Conservation (phyloP, 2,113 vertebrate species). For the Dermatemys mawii region DNA sequence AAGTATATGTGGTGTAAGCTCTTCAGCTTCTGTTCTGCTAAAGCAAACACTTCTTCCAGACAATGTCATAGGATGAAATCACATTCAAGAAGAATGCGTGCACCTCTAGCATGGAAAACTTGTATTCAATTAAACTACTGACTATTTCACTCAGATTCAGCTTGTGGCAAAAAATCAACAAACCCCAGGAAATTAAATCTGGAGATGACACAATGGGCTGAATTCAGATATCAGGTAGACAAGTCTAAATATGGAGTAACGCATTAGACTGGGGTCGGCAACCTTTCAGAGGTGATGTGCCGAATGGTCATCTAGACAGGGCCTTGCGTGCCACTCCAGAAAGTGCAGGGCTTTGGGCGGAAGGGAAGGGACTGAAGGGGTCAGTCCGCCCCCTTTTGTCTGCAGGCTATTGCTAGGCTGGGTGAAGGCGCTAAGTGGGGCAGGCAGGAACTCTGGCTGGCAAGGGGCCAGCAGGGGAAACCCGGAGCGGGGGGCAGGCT, state of each 20-base stretch:
- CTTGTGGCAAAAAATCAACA: background rate
- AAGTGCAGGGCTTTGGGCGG: no score
- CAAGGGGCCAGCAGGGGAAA: no score
- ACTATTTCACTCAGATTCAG: background rate
- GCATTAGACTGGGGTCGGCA: no score
- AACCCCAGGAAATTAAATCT: background rate
- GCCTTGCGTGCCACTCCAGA: no score
- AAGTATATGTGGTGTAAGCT: background rate
- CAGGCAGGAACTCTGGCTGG: no score
- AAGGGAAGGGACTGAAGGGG: no score
- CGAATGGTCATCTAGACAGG: no score
- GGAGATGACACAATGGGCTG: background rate
- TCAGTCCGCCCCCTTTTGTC: no score
- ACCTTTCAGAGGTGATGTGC: no score
- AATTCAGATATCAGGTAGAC: background rate
- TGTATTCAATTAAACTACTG: background rate
- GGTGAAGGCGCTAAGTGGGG: no score
- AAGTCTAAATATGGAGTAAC: background rate
- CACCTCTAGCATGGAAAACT: background rate
- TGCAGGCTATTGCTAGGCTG: no score
- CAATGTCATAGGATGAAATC: background rate
- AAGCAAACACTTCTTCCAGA: background rate
- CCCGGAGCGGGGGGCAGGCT: no score
- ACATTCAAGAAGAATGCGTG: background rate
- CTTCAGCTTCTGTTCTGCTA: accelerated